Conservation (phyloP, 2,888 invertebrate species). For the Limnephilus rhombicus region DNA sequence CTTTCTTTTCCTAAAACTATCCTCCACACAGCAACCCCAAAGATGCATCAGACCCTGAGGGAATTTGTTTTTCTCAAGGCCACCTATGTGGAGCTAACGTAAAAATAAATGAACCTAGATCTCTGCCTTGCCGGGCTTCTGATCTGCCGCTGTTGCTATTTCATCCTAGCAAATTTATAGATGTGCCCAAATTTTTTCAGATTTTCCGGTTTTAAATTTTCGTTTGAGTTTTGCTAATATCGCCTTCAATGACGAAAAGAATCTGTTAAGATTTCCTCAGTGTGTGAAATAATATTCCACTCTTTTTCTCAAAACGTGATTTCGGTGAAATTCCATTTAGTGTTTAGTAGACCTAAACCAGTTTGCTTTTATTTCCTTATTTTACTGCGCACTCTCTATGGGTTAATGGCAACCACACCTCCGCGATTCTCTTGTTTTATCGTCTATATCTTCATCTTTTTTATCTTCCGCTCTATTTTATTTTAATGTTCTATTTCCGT, state of each 20-base stretch:
- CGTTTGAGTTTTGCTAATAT: too few relatives aligned
- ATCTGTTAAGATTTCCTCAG: background rate
- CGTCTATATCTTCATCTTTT: constrained; percentile 42
- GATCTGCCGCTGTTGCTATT: too few relatives aligned
- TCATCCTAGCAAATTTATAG: too few relatives aligned
- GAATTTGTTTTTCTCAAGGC: too few relatives aligned
- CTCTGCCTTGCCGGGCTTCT: too few relatives aligned
- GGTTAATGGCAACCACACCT: constrained; percentile 9
- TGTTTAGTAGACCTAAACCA: background rate
- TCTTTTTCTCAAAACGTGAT: background rate
- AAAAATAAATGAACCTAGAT: too few relatives aligned
- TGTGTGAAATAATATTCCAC: background rate
- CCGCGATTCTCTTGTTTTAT: background rate
- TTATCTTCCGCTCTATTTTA: constrained; percentile 59
- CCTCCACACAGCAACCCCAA: too few relatives aligned
- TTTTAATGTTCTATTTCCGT: constrained; percentile 53
- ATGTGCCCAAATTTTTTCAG: too few relatives aligned
- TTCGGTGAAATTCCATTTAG: background rate
- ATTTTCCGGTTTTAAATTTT: too few relatives aligned
- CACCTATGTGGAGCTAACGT: too few relatives aligned
- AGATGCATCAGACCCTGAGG: too few relatives aligned
- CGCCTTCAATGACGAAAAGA: background rate
- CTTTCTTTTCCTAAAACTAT: too few relatives aligned
- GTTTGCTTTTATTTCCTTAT: background rate
- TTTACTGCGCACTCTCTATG: background rate